Evolutionary conservation across 2,888 invertebrate genomes (phyloP), one percentile per base, ranked within the genome.

Genomic region (Andrena marginata): DNA sequence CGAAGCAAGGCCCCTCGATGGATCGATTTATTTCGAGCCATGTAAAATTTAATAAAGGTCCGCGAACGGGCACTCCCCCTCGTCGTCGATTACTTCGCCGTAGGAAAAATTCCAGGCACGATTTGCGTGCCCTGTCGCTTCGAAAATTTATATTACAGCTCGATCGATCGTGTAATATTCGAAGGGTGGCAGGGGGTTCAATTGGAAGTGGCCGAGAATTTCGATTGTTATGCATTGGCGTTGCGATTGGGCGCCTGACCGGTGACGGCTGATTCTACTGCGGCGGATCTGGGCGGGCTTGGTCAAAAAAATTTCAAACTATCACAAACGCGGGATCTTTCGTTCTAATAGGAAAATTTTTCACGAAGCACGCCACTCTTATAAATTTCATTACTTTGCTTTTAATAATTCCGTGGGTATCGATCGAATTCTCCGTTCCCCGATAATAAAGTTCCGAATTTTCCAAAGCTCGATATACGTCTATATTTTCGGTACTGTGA

Each of bases 61-160:
- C 83, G 67, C 85, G 85, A 75, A 72, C 78, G 31, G 77, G 51
- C 20, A 42, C 26, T 26, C 60, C 49, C 78, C 78, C 85, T 87
- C 84, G 77, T 77, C 84, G 77, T 87, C 79, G 79, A 84, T 87
- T 87, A 86, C 80, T 84, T 85, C 56, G 64, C 63, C 56, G 54
- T 3, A 54, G 68, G 84, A 85, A 85, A 87, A 85, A 87, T 87
- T 87, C 87, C 82, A 26, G 71, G 75, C 87, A 87, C 86, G 85
- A 86, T 56, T 82, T 77, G 73, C 80, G 80, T 77, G 77, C 79
- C 69, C 60, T 80, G 83, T 78, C 82, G 59, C 71, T 77, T 26
- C 76, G 72, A 42, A 85, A 85, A 85, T 85, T 82, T 87, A 82
- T 87, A 87, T 87, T 76, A 77, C 69, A 63, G 59, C 59, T 26